Evolutionary conservation across 2,888 invertebrate species (phyloP).

Genomic region (Chaetogeoica ovagalla): DNA sequence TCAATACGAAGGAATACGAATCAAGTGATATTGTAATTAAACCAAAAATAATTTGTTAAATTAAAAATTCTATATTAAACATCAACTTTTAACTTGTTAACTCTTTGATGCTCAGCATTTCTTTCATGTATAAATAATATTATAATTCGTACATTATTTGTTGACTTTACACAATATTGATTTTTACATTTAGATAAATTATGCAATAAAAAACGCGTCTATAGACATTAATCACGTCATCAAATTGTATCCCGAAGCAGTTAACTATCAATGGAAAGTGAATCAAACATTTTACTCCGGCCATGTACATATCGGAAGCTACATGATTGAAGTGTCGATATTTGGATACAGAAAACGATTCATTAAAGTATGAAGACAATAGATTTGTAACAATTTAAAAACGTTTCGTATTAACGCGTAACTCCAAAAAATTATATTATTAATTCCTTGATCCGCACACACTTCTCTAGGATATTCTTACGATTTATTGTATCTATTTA

Average conservation of each 20-base stretch:
- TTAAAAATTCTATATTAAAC: too few relatives aligned
- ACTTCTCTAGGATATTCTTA: too few relatives aligned
- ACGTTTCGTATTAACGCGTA: background rate
- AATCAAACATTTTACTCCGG: background rate
- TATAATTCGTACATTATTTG: background rate
- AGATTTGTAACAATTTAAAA: too few relatives aligned
- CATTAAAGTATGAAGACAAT: background rate
- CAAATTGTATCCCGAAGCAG: background rate
- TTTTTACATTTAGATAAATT: background rate
- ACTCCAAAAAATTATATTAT: too few relatives aligned
- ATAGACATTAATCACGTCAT: background rate
- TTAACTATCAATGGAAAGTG: constrained; percentile 22
- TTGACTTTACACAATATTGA: too few relatives aligned
- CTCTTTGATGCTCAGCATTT: too few relatives aligned
- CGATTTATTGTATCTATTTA: too few relatives aligned
- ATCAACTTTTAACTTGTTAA: too few relatives aligned
- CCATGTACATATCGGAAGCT: background rate
- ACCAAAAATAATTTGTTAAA: too few relatives aligned
- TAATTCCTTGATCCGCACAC: too few relatives aligned
- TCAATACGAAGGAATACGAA: too few relatives aligned
- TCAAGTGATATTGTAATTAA: too few relatives aligned
- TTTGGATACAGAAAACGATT: background rate
- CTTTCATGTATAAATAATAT: background rate
- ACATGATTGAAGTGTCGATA: background rate
- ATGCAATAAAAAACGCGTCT: background rate